A percentile compares a stretch with the other conserved stretches of the same genome.
These are phyloP conservation scores for Chaetops frenatus DNA, from an alignment of 2,113 vertebrate species.

Conservation along the genomic window DNA sequence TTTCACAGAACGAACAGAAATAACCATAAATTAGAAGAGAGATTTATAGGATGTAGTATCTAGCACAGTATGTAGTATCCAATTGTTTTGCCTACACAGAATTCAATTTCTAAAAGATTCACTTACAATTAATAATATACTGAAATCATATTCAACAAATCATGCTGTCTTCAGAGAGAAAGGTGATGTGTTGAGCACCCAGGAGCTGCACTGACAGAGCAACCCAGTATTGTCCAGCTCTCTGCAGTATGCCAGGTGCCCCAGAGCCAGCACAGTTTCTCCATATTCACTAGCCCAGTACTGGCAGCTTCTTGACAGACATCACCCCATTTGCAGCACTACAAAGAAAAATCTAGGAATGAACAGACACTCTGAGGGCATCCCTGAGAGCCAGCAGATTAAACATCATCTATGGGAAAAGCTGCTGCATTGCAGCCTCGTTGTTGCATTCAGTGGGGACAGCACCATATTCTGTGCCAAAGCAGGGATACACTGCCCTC, in stretches of 20 bases:
- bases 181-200: background rate
- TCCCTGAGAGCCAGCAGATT: background rate
- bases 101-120: background rate
- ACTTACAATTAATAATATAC: background rate
- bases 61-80: background rate
- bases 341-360: background rate
- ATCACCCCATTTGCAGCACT: background rate
- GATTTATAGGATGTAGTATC: conserved; percentile 25
- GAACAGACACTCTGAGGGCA: background rate
- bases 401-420: background rate
- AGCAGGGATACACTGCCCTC: accelerated
- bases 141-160: conserved; percentile 23
- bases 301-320: background rate
- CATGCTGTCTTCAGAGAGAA: background rate
- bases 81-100: conserved; percentile 3
- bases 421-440: background rate
- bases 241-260: background rate
- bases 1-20: conserved; percentile 34
- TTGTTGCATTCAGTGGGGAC: background rate
- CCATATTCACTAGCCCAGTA: background rate
- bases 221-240: background rate
- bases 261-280: background rate
- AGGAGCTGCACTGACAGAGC: background rate
- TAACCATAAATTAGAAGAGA: conserved; percentile 44
- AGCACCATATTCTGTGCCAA: background rate